Evolutionary conservation across 2,888 invertebrate species (phyloP).

Genomic region (Creontiades dilutus): DNA sequence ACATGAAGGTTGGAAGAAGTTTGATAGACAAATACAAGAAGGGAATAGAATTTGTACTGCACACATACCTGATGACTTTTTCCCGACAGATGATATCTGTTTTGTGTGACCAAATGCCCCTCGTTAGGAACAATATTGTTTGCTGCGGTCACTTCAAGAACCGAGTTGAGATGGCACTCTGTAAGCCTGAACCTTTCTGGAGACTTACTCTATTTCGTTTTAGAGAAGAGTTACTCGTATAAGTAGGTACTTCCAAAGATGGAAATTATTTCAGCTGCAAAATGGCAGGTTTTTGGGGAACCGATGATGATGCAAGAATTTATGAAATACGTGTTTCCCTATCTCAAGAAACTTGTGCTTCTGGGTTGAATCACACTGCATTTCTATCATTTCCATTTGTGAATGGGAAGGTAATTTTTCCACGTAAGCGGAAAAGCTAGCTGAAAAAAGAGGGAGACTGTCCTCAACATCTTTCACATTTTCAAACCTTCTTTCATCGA

Average conservation of each 20-base stretch:
- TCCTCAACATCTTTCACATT: not conserved
- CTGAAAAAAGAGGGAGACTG: not conserved
- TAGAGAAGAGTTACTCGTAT: not conserved
- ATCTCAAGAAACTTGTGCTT: not conserved
- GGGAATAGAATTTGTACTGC: not conserved
- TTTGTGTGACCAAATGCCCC: not conserved
- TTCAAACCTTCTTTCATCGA: not conserved
- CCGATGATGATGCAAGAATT: not conserved
- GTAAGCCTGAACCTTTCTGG: conserved; percentile 16
- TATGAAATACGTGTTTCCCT: not conserved
- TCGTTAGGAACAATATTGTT: not conserved
- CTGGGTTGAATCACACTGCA: not conserved
- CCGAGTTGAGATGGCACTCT: not conserved
- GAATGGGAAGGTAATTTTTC: not conserved
- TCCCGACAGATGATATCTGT: not conserved
- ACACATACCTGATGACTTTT: not conserved
- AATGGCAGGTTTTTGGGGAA: not conserved
- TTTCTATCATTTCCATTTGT: conserved; percentile 21
- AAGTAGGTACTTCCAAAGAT: not conserved
- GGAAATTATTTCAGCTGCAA: not conserved
- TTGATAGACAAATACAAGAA: too few relatives aligned
- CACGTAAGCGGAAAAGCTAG: not conserved
- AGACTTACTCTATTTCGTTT: not conserved
- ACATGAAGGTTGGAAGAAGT: too few relatives aligned
- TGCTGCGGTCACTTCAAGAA: too few relatives aligned